phyloP scores from a whole-genome alignment of 2,113 vertebrate genomes.

The Salvelinus fontinalis region DNA sequence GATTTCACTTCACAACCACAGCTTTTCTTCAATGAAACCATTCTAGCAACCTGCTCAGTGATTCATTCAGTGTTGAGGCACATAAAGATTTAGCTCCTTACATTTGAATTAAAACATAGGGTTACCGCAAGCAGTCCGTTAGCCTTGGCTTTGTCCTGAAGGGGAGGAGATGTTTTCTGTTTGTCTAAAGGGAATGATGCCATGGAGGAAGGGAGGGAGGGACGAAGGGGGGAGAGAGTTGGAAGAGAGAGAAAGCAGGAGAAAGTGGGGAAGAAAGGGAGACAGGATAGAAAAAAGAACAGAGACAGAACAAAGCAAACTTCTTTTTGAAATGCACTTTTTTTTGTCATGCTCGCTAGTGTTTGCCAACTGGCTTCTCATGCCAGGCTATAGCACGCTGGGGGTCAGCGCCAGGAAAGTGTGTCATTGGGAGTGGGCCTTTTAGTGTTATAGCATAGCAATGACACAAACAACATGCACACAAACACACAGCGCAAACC shows the following conservation, averaged over 20 bases:
- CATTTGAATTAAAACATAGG: no score
- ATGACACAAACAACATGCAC: neutral
- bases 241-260: neutral
- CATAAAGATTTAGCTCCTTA: no score
- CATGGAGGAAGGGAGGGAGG: no score
- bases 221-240: no score
- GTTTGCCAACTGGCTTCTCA: neutral
- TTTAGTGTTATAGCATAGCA: constrained; percentile 5
- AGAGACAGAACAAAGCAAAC: neutral
- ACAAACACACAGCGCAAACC: no score
- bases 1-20: neutral
- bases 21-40: neutral
- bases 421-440: constrained; percentile 12
- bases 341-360: neutral
- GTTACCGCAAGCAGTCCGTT: no score
- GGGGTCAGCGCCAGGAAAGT: constrained; percentile 16
- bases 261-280: neutral
- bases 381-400: constrained; percentile 2
- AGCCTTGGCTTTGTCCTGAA: no score
- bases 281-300: neutral
- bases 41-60: neutral
- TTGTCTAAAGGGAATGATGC: no score
- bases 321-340: neutral
- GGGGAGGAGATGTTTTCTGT: no score
- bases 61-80: no score